These are phyloP conservation scores for Ovis aries DNA, from an alignment of 2,113 vertebrate genomes.

Conservation along the genomic window ARS-UI_Ramb_v3.0 NC_056072.1:17697001-17697500, in stretches of 20 bases:
- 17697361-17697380: neutral
- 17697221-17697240: neutral
- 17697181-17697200: neutral
- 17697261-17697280: neutral
- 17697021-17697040: neutral
- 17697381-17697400: neutral
- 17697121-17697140: neutral
- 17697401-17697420: neutral
- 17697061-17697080: neutral
- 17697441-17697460: neutral
- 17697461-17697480: neutral
- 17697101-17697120: neutral
- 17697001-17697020: neutral
- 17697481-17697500: neutral
- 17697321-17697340: neutral
- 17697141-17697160: neutral
- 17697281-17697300: neutral
- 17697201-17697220: neutral
- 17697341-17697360: neutral
- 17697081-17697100: neutral
- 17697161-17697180: neutral
- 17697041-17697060: neutral
- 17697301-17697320: neutral
- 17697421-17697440: neutral
- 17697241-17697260: neutral